These are phyloP conservation scores for Timandra comae DNA, from an alignment of 2,888 invertebrate species.

Conservation along the genomic window DNA sequence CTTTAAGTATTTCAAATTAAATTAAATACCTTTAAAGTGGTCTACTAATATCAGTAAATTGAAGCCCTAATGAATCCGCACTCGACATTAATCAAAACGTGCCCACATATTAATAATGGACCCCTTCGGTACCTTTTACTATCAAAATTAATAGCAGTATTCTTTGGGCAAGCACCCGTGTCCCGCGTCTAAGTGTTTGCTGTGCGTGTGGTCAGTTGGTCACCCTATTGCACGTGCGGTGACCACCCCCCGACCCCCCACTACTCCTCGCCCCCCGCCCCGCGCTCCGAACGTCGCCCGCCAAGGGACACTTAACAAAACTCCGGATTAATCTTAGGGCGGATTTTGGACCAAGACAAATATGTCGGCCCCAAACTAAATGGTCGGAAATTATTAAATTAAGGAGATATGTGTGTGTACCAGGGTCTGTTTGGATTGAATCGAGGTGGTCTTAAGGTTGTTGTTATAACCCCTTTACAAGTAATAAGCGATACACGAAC, in stretches of 20 bases:
- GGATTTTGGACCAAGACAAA: conserved; percentile 69
- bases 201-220: conserved; percentile 30
- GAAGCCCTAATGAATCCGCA: too few species aligned
- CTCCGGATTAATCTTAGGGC: conserved; percentile 65
- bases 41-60: conserved; percentile 1
- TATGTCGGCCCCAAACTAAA: conserved; percentile 58
- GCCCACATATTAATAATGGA: too few species aligned
- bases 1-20: too few species aligned
- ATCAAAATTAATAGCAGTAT: conserved; percentile 21
- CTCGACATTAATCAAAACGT: too few species aligned
- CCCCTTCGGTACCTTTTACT: conserved; percentile 6
- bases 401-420: conserved; percentile 44
- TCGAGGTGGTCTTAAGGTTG: conserved; percentile 8
- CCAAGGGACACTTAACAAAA: conserved; percentile 54
- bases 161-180: conserved; percentile 27
- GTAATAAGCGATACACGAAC: conserved; percentile 20
- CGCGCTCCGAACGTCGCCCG: conserved; percentile 17
- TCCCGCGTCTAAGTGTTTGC: conserved; percentile 36
- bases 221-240: conserved; percentile 25
- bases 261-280: conserved; percentile 13
- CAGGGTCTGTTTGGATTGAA: conserved; percentile 33
- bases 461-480: conserved; percentile 7
- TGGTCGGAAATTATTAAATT: conserved; percentile 69
- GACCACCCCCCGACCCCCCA: conserved; percentile 27
- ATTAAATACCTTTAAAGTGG: too few species aligned